Conservation (phyloP, 2,888 invertebrate genomes). For the Chalcosyrphus nemorum region DNA sequence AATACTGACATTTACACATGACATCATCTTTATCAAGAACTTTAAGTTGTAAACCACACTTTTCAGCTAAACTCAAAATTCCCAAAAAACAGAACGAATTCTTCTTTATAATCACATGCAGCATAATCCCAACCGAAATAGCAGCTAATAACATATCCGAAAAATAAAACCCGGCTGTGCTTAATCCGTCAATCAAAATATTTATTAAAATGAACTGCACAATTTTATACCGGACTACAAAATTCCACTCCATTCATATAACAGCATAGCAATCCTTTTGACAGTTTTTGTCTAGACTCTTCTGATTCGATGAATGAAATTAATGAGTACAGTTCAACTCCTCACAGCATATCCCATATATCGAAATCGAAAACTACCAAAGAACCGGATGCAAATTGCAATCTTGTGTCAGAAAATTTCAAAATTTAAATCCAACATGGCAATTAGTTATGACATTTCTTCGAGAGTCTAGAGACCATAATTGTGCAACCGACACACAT, state of each 20-base stretch:
- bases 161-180: conserved; percentile 14
- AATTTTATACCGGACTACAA: background rate
- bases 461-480: conserved; percentile 27
- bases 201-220: conserved; percentile 52
- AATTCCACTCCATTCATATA: background rate
- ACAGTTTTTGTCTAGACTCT: conserved; percentile 69
- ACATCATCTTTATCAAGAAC: too few species aligned
- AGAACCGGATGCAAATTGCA: conserved; percentile 58
- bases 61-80: too few species aligned
- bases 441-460: conserved; percentile 72
- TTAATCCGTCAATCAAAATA: conserved; percentile 65
- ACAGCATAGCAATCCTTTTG: conserved; percentile 30
- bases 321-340: conserved; percentile 44
- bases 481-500: conserved; percentile 65
- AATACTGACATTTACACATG: too few species aligned
- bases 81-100: too few species aligned
- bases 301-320: conserved; percentile 60
- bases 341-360: background rate
- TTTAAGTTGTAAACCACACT: too few species aligned
- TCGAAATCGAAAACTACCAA: conserved; percentile 35
- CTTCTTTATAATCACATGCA: background rate
- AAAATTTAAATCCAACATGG: conserved; percentile 57
- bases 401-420: conserved; percentile 51
- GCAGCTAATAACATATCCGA: conserved; percentile 4
- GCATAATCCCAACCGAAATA: background rate